Evolutionary conservation across 2,888 invertebrate genomes (phyloP), one percentile per base, ranked within the genome.

Genomic region (Amiota minor): DNA sequence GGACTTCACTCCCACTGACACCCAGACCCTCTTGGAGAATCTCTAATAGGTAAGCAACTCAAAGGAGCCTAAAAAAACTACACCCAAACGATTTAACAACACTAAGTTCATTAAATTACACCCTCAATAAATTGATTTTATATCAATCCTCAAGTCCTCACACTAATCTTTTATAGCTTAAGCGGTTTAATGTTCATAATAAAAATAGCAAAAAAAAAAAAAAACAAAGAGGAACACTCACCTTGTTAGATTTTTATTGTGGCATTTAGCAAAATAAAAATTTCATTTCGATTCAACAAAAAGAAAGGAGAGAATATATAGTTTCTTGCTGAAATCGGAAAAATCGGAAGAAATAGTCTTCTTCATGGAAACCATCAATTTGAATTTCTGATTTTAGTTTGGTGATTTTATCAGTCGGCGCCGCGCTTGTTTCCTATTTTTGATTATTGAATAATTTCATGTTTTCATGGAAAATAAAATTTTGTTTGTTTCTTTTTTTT

Each of bases 221-320:
- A n/a, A n/a, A n/a, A n/a, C n/a, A n/a, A n/a, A 23, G 50, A 35
- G 35, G 35, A 35, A 35, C 2, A 35, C 35, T 35, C 35, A 35
- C 35, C 65, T 47, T 65, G 65, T 65, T 65, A 65, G 65, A 65
- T 65, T 46, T 65, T 65, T 65, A 46, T 9, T 59, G 16, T 56
- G 14, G 16, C 16, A 23, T 11, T 47, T 64, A 35, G 6, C 35
- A 35, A 35, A 35, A 35, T 35, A 53, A 53, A 53, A 53, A 53
- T 53, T 46, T 64, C 18, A 47, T 16, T 18, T 65, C 18, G 1
- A 65, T 9, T 47, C 35, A 35, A 35, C 6, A 6, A 35, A 35
- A 35, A 35, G 35, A 35, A 0, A 35, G 35, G 35, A 35, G 35
- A 35, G 35, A 35, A 3, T 23, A 23, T 3, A 23, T 23, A 23